Base-by-base conservation (phyloP, 2,113 vertebrate genomes). In the Ursus arctos region DNA sequence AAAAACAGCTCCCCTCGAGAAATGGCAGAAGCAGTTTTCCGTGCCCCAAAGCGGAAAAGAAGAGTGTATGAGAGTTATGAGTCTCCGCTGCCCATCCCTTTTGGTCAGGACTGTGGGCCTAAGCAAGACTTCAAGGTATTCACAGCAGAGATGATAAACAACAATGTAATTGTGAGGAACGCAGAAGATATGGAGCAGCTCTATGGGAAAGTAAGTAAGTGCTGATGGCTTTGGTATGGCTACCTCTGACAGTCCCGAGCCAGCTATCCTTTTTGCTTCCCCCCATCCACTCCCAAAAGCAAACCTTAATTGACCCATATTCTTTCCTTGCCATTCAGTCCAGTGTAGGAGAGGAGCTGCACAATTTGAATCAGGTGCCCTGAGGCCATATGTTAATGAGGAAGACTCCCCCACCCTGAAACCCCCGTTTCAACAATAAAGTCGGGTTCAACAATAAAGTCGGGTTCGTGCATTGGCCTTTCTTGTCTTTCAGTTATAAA, bases 141-240 rank as follows among this genome's bases (percentile, higher is more conserved):
- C 98, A 98, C 89, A 47, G 99, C 99, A 10, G 99, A 99, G 71
- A 98, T 99, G 57, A 72, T 99, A 40, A 99, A 99, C 98, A 99
- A 99, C 88, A 98, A 98, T 1, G 99, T 99, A 10, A 86, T 99
- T 36, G 99, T 99, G 96, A 98, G 97, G 84, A 96, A 98, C 4
- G 96, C 98, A 0, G 98, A 99, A n/a, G 99, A 99, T 61, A 99
- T 99, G 21, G 96, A 98, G 31, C 98, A 98, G 93, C 99, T 99
- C 8, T 99, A 99, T 69, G 98, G 98, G 92, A 99, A 99, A 99
- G 99, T 99, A 99, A 99, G 99, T 99, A 88, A 86, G 98, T 74
- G 33, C 22, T 0, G 26, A 24, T 0, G 0, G 21, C 77, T 21
- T 33, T 2, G 0, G 28, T 36, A 0, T 16, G 10, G 36, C 57